phyloP scores from a whole-genome alignment of 1,140 invertebrate genomes.

The Oedothorax gibbosus region DNA sequence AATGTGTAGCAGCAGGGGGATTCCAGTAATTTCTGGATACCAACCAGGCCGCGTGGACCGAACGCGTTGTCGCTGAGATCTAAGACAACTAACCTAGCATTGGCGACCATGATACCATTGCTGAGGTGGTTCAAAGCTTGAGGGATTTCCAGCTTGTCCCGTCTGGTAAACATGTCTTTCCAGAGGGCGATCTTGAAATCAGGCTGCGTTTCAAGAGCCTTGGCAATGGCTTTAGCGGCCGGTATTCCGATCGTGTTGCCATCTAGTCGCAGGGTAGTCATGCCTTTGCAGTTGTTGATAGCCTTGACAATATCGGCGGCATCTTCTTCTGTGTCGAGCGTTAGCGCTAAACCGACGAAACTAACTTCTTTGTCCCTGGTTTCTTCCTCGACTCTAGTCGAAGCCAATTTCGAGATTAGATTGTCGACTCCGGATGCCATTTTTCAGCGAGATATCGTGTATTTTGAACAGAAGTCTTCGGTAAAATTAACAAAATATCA shows the following conservation, averaged over 20 bases:
- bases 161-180: slow-evolving; percentile 96
- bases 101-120: slow-evolving; percentile 82
- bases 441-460: neutral
- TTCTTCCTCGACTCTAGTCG: slow-evolving; percentile 24
- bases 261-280: slow-evolving; percentile 79
- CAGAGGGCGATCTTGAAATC: slow-evolving; percentile 77
- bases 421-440: slow-evolving; percentile 39
- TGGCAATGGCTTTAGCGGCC: slow-evolving; percentile 85
- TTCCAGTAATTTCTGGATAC: slow-evolving; percentile 85
- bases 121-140: slow-evolving; percentile 85
- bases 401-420: slow-evolving; percentile 16
- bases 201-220: slow-evolving; percentile 73
- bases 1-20: slow-evolving; percentile 85
- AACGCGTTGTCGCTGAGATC: slow-evolving; percentile 99
- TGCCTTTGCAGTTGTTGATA: slow-evolving; percentile 59
- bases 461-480: neutral
- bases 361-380: slow-evolving; percentile 66
- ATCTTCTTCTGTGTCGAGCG: slow-evolving; percentile 77
- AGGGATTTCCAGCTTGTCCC: slow-evolving; percentile 96
- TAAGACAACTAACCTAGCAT: slow-evolving; percentile 83
- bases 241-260: slow-evolving; percentile 93
- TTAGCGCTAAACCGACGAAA: slow-evolving; percentile 77
- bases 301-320: slow-evolving; percentile 64
- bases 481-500: neutral
- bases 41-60: slow-evolving; percentile 93